Percentiles rank a stretch among this genome's conserved stretches.
Evolutionary conservation across 2,113 vertebrate genomes (phyloP).

Genomic region (Arizona elegans): DNA sequence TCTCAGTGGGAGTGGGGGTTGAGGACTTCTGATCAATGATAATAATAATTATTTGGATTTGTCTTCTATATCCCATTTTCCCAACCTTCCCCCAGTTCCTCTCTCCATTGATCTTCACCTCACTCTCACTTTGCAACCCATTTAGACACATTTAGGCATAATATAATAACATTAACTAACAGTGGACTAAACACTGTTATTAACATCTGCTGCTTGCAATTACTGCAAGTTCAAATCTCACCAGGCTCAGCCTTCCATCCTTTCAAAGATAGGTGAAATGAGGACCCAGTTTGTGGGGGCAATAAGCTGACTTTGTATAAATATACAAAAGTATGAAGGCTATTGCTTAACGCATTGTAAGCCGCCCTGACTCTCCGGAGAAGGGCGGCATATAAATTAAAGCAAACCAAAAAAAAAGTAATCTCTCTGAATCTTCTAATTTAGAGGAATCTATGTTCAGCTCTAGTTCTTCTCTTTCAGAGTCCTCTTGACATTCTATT

Average conservation of each 20-base stretch:
- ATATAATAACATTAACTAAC: not conserved
- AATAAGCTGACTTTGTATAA: too few species aligned
- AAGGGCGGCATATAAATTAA: too few species aligned
- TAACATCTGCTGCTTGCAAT: too few species aligned
- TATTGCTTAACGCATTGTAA: too few species aligned
- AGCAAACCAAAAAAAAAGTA: not conserved
- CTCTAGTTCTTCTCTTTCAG: not conserved
- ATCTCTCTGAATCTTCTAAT: not conserved
- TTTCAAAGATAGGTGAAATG: too few species aligned
- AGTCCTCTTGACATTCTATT: not conserved
- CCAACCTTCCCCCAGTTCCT: not conserved
- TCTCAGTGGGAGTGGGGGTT: too few species aligned
- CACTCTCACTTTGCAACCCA: not conserved
- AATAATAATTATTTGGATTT: not conserved
- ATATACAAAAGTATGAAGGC: too few species aligned
- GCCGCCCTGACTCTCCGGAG: too few species aligned
- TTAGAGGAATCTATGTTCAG: not conserved
- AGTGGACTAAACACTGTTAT: too few species aligned
- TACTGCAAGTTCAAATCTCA: too few species aligned
- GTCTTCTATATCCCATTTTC: not conserved
- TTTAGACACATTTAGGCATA: not conserved
- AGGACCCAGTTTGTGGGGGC: too few species aligned
- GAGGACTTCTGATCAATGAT: not conserved
- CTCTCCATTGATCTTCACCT: not conserved
- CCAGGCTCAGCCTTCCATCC: too few species aligned